Evolutionary conservation across 2,113 vertebrate genomes (phyloP).

Genomic region (Rostratula benghalensis): DNA sequence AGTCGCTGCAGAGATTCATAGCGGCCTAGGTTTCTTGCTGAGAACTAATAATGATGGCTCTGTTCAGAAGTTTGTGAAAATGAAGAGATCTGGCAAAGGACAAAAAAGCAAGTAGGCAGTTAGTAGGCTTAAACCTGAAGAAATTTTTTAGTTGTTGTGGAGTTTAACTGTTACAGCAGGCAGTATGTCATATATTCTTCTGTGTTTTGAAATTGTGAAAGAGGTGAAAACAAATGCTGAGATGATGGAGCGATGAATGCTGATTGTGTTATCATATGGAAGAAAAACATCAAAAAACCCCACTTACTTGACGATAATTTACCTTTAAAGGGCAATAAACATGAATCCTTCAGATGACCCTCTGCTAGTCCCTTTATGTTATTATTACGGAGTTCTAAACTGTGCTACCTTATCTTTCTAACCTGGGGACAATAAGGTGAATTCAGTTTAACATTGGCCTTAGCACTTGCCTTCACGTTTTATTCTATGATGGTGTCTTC

Average conservation of each 20-base stretch:
- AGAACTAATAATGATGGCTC: slow-evolving; percentile 42
- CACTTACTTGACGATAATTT: background rate
- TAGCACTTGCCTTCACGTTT: background rate
- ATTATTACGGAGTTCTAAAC: background rate
- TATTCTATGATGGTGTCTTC: background rate
- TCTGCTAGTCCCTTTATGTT: background rate
- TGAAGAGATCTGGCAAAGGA: slow-evolving; percentile 3
- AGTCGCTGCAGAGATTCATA: slow-evolving; percentile 8
- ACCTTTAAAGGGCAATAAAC: background rate
- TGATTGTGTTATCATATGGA: background rate
- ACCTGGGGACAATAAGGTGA: background rate
- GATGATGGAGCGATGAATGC: background rate
- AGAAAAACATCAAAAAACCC: background rate
- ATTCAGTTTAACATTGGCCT: background rate
- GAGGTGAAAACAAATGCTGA: background rate
- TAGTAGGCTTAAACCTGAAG: background rate
- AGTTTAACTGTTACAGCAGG: background rate
- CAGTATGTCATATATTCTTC: background rate
- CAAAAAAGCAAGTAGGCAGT: background rate
- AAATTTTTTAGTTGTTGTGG: background rate
- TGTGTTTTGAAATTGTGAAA: background rate
- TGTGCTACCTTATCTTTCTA: background rate
- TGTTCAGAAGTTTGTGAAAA: slow-evolving; percentile 43
- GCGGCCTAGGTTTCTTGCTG: slow-evolving; percentile 38
- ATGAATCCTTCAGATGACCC: background rate